phyloP scores from a whole-genome alignment of 2,888 invertebrate genomes.

The Heliconius ethilla region DNA sequence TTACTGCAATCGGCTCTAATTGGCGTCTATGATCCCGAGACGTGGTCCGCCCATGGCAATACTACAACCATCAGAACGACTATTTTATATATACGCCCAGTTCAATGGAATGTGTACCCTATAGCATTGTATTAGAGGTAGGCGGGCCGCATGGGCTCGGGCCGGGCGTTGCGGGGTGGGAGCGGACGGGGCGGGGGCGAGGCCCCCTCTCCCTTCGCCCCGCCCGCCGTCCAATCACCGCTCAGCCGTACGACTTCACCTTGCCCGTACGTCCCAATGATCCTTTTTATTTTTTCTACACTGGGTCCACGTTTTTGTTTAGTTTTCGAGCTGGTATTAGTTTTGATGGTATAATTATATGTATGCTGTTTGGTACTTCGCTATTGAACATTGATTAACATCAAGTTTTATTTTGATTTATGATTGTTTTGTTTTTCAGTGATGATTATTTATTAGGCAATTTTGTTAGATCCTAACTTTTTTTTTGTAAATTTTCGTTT shows the following conservation, averaged over 20 bases:
- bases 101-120: constrained; percentile 57
- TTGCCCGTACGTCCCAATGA: constrained; percentile 76
- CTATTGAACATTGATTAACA: not conserved
- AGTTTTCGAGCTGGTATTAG: constrained; percentile 42
- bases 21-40: constrained; percentile 73
- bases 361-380: constrained; percentile 1
- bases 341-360: constrained; percentile 44
- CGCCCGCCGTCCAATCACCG: constrained; percentile 70
- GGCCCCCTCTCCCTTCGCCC: constrained; percentile 73
- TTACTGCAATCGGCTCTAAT: constrained; percentile 75
- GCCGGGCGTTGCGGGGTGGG: constrained; percentile 66
- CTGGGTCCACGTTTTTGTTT: constrained; percentile 55
- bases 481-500: not conserved
- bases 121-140: constrained; percentile 51
- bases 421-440: not conserved
- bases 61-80: constrained; percentile 71
- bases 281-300: constrained; percentile 61
- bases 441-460: not conserved
- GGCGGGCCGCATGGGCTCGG: constrained; percentile 60
- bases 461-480: not conserved
- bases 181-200: constrained; percentile 68
- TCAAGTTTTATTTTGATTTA: not conserved
- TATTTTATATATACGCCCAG: constrained; percentile 54
- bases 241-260: constrained; percentile 71
- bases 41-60: constrained; percentile 79